Evolutionary conservation across 2,888 invertebrate species (phyloP).

Genomic region (Erebia epiphron): DNA sequence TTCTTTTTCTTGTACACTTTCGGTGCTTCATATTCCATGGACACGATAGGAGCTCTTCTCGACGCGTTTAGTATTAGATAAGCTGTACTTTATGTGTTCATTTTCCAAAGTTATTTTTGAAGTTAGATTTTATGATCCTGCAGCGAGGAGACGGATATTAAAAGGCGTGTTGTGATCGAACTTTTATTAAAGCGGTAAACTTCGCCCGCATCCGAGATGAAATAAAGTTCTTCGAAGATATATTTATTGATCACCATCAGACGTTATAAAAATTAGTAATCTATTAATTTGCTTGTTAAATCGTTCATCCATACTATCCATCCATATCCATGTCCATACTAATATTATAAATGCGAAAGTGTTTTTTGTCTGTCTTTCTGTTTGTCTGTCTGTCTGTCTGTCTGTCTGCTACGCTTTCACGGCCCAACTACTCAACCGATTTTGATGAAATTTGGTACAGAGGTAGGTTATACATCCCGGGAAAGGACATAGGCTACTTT

Average conservation of each 20-base stretch:
- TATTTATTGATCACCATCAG: slow-evolving; percentile 21
- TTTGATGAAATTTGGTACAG: no score
- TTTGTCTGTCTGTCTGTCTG: no score
- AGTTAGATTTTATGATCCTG: slow-evolving; percentile 31
- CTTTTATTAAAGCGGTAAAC: slow-evolving; percentile 28
- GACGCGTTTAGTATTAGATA: slow-evolving; percentile 13
- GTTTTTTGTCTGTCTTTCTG: no score
- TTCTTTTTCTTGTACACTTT: no score
- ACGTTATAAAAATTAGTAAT: slow-evolving; percentile 9
- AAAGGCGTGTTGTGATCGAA: slow-evolving; percentile 31
- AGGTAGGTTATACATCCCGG: no score
- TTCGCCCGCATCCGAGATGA: slow-evolving; percentile 17
- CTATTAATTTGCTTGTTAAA: not conserved
- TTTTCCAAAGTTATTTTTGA: slow-evolving; percentile 34
- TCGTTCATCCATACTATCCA: not conserved
- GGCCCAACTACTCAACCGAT: no score
- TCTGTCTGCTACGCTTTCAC: no score
- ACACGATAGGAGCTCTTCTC: slow-evolving; percentile 1
- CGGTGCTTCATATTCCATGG: slow-evolving; percentile 5
- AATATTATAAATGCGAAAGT: no score
- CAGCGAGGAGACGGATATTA: slow-evolving; percentile 34
- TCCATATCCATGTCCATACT: no score
- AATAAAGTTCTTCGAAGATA: slow-evolving; percentile 22
- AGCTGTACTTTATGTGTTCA: slow-evolving; percentile 19
- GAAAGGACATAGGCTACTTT: no score